Base-by-base conservation (phyloP, 2,113 vertebrate genomes). In the Hoplias malabaricus region DNA sequence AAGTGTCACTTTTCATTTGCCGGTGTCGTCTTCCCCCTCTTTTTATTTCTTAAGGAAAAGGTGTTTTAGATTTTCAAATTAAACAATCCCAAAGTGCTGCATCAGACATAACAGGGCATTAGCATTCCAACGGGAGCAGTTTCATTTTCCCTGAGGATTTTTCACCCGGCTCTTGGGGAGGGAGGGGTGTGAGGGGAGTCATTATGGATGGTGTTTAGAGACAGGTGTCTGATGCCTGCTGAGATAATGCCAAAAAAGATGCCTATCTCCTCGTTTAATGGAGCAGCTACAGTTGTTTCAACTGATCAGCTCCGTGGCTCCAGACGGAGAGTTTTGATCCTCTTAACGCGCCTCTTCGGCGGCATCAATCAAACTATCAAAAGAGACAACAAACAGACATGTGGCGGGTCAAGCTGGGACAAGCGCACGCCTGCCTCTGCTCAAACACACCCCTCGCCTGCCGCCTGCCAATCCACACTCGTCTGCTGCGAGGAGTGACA, bases 151-250 rank as follows among this genome's bases (percentile, higher is more conserved):
- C 50, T 19, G 33, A 81, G 61, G 71, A 63, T 74, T 38, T 11
- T 74, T 62, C 38, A 50, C 73, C 38, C 23, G 13, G 79, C 68
- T 65, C 70, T 56, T 78, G 53, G 31, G 63, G 84, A 83, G 63
- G 75, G 66, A 78, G 56, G 65, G 33, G 68, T 25, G 57, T n/a
- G n/a, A n/a, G n/a, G n/a, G n/a, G n/a, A 74, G 81, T 69, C 77
- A 69, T 89, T 87, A 89, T 83, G 80, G 87, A 88, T 86, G 75
- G 82, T 83, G 85, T 87, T 89, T 86, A 83, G 85, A 91, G 87
- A 86, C 86, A 86, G 82, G 84, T 90, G 86, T 87, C 88, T 88
- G 88, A 91, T 90, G 85, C 73, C 65, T 79, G 82, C 80, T 82
- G 84, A 84, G 85, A 90, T 90, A 87, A 89, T 84, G 83, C 84